Conservation (phyloP, 2,113 vertebrate genomes). For the Procavia capensis region DNA sequence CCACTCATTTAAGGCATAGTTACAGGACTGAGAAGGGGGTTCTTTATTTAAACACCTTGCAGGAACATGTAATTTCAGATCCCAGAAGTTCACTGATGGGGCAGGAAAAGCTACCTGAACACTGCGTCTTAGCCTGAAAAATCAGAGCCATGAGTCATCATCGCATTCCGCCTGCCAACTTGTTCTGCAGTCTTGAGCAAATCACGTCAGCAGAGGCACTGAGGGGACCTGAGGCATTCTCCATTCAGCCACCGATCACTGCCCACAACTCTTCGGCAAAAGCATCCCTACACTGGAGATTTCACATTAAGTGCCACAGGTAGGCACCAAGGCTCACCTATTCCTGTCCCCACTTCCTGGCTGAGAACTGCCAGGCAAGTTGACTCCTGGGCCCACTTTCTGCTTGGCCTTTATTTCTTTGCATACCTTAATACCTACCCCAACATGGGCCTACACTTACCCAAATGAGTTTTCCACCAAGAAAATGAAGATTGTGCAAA, state of each 20-base stretch:
- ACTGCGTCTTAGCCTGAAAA: constrained; percentile 36
- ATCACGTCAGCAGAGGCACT: constrained; percentile 3
- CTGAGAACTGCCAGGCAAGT: background rate
- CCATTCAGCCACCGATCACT: constrained; percentile 23
- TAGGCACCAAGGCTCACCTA: background rate
- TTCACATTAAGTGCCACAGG: background rate
- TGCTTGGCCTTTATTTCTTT: constrained; percentile 38
- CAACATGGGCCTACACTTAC: background rate
- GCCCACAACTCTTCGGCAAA: background rate
- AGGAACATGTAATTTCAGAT: constrained; percentile 21
- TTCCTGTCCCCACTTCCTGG: background rate
- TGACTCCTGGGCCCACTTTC: background rate
- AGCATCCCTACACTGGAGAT: background rate
- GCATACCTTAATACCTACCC: background rate
- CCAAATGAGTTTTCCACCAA: constrained; percentile 22
- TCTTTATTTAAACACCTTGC: constrained; percentile 30
- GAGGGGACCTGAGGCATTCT: background rate
- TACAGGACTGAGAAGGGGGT: background rate
- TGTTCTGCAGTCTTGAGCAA: constrained; percentile 17
- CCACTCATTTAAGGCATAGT: background rate
- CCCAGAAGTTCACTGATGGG: constrained; percentile 9
- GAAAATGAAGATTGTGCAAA: background rate
- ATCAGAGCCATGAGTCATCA: constrained; percentile 46
- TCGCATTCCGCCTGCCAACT: constrained; percentile 51
- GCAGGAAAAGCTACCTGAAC: constrained; percentile 59